Base-by-base conservation (phyloP, 1,140 invertebrate species). In the Ceratoteleas bidentatus region DNA sequence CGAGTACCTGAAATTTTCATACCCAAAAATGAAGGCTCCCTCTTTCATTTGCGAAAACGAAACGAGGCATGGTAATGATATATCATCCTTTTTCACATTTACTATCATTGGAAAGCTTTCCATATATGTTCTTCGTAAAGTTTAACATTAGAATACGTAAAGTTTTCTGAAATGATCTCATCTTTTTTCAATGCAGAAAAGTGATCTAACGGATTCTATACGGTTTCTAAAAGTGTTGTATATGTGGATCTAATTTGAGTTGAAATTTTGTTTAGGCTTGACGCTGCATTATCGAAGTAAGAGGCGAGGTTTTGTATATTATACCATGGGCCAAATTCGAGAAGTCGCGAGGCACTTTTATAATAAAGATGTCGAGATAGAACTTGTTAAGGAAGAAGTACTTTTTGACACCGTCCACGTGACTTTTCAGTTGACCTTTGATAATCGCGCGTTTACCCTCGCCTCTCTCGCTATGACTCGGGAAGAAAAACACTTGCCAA, bases 31-130 rank as follows among this genome's bases (percentile, higher is more conserved):
- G 94, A 91, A 95, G 74, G 97, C 98, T 0, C 98, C 98, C 0
- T 98, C 97, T 61, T 99, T 99, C 88, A 98, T 98, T 83, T 98
- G 98, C 86, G 97, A 99, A 90, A 97, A 98, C 86, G 98, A 99
- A 90, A 97, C 96, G 0, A 93, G 95, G 57, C 95, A 96, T 87
- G 91, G 78, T 81, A 81, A 54, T n/a, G n/a, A n/a, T n/a, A n/a
- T n/a, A n/a, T n/a, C n/a, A n/a, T n/a, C n/a, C n/a, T n/a, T n/a
- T n/a, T n/a, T n/a, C n/a, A n/a, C n/a, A n/a, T n/a, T n/a, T n/a
- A n/a, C n/a, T n/a, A n/a, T n/a, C n/a, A n/a, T n/a, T n/a, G n/a
- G n/a, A n/a, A n/a, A n/a, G n/a, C n/a, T n/a, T n/a, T n/a, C n/a
- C n/a, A n/a, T n/a, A n/a, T n/a, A n/a, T n/a, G n/a, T n/a, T n/a